phyloP scores from a whole-genome alignment of 2,113 vertebrate genomes.

The Apaloderma vittatum region DNA sequence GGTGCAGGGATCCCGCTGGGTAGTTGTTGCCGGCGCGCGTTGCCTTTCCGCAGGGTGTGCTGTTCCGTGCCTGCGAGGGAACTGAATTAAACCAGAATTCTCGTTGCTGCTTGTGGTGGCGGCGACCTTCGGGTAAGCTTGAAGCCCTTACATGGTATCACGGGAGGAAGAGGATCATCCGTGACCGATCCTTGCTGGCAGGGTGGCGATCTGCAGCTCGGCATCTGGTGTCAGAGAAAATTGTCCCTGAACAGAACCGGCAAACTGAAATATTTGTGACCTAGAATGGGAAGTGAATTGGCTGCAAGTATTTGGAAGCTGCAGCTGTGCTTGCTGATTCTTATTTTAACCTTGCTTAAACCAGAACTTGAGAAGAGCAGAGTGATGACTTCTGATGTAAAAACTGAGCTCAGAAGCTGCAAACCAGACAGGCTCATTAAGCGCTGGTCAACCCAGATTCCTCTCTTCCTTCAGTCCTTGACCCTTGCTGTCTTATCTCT shows the following conservation, averaged over 20 bases:
- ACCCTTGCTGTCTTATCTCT: constrained; percentile 26
- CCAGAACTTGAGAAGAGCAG: constrained; percentile 24
- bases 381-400: background rate
- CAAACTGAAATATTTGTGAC: constrained; percentile 6
- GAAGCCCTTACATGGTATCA: background rate
- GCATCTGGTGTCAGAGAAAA: background rate
- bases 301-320: constrained; percentile 21
- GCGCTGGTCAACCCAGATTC: background rate
- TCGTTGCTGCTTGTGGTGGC: background rate
- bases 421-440: background rate
- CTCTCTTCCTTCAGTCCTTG: constrained; percentile 11
- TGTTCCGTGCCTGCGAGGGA: background rate
- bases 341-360: constrained; percentile 43
- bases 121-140: background rate
- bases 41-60: background rate
- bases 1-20: background rate
- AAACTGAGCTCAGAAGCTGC: constrained; percentile 5
- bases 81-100: background rate
- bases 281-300: constrained; percentile 22
- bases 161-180: background rate
- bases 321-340: constrained; percentile 50
- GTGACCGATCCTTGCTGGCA: background rate
- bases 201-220: constrained; percentile 1
- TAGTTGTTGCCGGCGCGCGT: background rate
- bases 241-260: background rate